Conservation (phyloP, 30 jellyfish, hydroid and myxozoan genomes). For the Morbakka virulenta region DNA sequence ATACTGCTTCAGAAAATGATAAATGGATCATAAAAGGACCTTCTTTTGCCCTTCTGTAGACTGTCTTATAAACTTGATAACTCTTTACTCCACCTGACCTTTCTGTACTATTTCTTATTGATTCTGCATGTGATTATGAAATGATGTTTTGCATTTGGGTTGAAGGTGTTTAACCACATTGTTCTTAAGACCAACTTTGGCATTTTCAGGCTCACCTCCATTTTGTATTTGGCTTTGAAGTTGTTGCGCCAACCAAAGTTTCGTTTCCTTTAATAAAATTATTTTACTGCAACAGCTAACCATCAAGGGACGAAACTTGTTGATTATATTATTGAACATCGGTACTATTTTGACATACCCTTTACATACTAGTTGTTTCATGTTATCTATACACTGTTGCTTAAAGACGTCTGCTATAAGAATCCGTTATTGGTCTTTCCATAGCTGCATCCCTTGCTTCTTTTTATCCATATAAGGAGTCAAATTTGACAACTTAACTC, state of each 20-base stretch:
- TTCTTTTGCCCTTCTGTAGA: no score
- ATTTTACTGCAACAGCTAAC: neutral
- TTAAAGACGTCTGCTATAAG: neutral
- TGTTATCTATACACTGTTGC: neutral
- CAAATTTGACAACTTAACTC: no score
- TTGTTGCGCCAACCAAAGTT: neutral
- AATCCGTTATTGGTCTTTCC: neutral
- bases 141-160: neutral
- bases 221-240: neutral
- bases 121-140: neutral
- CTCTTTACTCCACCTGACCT: no score
- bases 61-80: no score
- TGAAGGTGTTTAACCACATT: neutral
- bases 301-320: neutral
- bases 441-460: neutral
- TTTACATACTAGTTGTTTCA: neutral
- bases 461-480: neutral
- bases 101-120: neutral
- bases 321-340: neutral
- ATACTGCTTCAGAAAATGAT: no score
- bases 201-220: neutral
- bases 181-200: neutral
- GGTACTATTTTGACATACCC: neutral
- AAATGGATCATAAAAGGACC: no score
- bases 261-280: neutral